phyloP scores from a whole-genome alignment of 2,113 vertebrate species.

The Cyprinodon brontotheroides region DNA sequence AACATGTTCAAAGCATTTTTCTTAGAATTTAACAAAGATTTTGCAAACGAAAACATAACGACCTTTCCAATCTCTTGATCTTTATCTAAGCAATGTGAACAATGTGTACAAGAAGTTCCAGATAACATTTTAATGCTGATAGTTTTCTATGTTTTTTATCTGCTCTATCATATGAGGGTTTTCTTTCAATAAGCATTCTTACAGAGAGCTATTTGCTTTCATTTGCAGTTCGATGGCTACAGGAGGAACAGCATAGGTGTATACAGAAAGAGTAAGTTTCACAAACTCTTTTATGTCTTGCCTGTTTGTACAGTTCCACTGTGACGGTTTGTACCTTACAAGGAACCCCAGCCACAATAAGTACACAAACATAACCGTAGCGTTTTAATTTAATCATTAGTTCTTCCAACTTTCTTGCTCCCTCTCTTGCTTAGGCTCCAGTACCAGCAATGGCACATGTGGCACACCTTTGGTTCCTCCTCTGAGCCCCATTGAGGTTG shows the following conservation, averaged over 20 bases:
- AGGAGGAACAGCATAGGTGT: slow-evolving; percentile 79
- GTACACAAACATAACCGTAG: slow-evolving; percentile 13
- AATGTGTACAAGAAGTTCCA: slow-evolving; percentile 6
- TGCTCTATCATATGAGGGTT: not conserved
- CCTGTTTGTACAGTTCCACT: slow-evolving; percentile 28
- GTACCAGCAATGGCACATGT: slow-evolving; percentile 59
- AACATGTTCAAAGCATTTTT: not conserved
- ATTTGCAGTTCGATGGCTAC: slow-evolving; percentile 64
- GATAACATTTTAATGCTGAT: slow-evolving; percentile 24
- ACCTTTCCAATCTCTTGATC: slow-evolving; percentile 9
- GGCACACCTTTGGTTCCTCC: slow-evolving; percentile 30
- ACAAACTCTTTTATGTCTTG: not conserved
- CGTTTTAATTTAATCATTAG: slow-evolving; percentile 45
- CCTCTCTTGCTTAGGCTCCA: slow-evolving; percentile 66
- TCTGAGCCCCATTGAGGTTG: slow-evolving; percentile 58
- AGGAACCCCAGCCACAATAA: not conserved
- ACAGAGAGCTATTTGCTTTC: not conserved
- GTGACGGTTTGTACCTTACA: not conserved
- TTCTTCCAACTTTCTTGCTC: slow-evolving; percentile 55
- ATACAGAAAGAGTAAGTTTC: slow-evolving; percentile 75
- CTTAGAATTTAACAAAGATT: slow-evolving; percentile 10
- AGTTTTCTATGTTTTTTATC: not conserved
- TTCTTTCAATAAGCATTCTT: not conserved
- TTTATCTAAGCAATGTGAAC: slow-evolving; percentile 26
- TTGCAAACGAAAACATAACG: not conserved